Conservation (phyloP, 1,140 invertebrate species). For the Nilaparvata lugens region DNA sequence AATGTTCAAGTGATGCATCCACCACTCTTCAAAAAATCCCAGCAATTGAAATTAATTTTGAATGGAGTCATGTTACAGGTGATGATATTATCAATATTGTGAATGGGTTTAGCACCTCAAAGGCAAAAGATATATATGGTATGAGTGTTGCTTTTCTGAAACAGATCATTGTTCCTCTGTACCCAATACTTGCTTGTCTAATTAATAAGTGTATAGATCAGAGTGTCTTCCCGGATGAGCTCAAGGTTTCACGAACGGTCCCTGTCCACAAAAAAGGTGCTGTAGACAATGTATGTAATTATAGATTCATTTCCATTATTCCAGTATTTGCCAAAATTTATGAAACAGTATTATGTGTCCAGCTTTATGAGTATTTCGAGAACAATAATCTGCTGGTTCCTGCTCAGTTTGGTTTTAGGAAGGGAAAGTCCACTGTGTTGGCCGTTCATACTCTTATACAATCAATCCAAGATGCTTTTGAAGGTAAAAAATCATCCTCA, state of each 20-base stretch:
- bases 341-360: no score
- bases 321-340: background rate
- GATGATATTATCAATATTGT: background rate
- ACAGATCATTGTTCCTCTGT: background rate
- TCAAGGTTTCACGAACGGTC: background rate
- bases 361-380: no score
- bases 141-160: background rate
- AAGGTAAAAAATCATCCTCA: background rate
- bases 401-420: conserved; percentile 1
- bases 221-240: background rate
- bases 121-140: background rate
- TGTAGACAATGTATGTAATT: background rate
- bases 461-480: background rate
- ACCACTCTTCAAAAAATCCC: no score
- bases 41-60: no score
- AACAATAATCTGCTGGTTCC: background rate
- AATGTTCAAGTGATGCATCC: no score
- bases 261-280: background rate
- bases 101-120: background rate
- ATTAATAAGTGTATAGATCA: background rate
- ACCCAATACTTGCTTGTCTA: background rate
- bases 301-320: background rate
- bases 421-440: background rate
- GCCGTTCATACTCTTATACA: background rate
- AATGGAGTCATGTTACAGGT: background rate